Evolutionary conservation across 2,113 vertebrate genomes (phyloP), one percentile per base, ranked within the genome.

Genomic region (Phylloscopus whistleri): DNA sequence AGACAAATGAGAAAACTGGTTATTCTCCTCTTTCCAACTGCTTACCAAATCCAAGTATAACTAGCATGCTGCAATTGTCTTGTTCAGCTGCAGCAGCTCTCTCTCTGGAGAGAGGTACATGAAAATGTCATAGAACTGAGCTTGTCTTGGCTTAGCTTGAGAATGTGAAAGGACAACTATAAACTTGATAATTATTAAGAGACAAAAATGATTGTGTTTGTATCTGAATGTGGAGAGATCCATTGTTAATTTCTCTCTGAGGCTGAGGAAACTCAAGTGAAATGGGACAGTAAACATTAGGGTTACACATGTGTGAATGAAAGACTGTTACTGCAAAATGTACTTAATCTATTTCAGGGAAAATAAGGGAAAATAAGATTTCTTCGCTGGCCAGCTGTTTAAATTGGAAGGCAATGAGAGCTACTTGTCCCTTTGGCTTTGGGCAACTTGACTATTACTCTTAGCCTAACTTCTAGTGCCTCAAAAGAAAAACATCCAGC

Each of bases 41-140:
- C 90, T 28, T 84, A 86, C 60, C 63, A 84, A 92, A 91, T 90
- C 76, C 51, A 83, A 93, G 75, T 68, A n/a, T 89, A 93, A 76
- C 48, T 90, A 88, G 87, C 90, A 94, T 59, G 95, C 95, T 93
- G 88, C 96, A 87, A 81, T 94, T 85, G 76, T 93, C 87, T 41
- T 39, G 77, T 89, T 94, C 91, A 92, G 91, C 92, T 95, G 96
- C 95, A 93, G 91, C 92, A 94, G 84, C 78, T 79, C 82, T 92
- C 84, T 94, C 78, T 92, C 84, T 73, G 39, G 52, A 83, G 84
- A 90, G 96, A 88, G 62, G 26, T 67, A 76, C 28, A 6, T 30
- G 77, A 70, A 93, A 82, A 84, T 21, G 51, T 68, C 43, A 44
- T 4, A 74, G 49, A 92, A 79, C 86, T 56, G 84, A 87, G 88